A percentile compares a stretch with the other conserved stretches of the same genome.
Conservation (phyloP, 2,888 invertebrate species). For the Tetheella fluctuosa region DNA sequence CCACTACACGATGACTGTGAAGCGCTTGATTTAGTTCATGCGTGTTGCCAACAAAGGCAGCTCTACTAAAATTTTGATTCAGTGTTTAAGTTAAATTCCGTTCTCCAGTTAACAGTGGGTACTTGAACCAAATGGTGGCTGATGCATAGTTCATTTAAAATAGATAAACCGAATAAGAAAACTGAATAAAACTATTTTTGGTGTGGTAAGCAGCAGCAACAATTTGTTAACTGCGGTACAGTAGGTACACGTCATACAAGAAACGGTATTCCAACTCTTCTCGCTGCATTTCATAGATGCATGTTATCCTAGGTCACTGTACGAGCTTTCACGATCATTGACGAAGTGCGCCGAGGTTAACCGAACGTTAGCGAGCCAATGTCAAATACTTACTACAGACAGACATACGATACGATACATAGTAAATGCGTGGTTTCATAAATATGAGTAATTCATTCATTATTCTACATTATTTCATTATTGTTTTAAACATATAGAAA, state of each 20-base stretch:
- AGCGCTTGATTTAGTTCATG: neutral
- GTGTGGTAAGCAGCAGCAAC: too few relatives aligned
- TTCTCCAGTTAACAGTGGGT: too few relatives aligned
- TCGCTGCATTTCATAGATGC: slow-evolving; percentile 38
- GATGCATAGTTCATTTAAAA: too few relatives aligned
- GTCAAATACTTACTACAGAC: slow-evolving; percentile 13
- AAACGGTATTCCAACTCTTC: slow-evolving; percentile 22
- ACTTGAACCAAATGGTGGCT: too few relatives aligned
- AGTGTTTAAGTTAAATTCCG: too few relatives aligned
- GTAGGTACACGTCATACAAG: neutral
- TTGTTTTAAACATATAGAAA: neutral
- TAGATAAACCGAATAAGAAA: too few relatives aligned
- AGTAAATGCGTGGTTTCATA: neutral
- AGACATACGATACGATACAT: slow-evolving; percentile 13
- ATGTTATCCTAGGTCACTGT: slow-evolving; percentile 69
- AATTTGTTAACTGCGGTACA: neutral
- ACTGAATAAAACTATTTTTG: too few relatives aligned
- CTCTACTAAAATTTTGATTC: too few relatives aligned
- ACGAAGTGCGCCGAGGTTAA: slow-evolving; percentile 49
- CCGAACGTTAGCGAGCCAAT: slow-evolving; percentile 39
- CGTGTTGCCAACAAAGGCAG: neutral
- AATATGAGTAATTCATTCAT: slow-evolving; percentile 17
- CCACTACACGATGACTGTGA: neutral
- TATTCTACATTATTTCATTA: slow-evolving; percentile 12
- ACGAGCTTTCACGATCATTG: slow-evolving; percentile 50